These are phyloP conservation scores for Drosophila paracracens DNA, from an alignment of 2,888 invertebrate genomes.

Conservation along the genomic window DNA sequence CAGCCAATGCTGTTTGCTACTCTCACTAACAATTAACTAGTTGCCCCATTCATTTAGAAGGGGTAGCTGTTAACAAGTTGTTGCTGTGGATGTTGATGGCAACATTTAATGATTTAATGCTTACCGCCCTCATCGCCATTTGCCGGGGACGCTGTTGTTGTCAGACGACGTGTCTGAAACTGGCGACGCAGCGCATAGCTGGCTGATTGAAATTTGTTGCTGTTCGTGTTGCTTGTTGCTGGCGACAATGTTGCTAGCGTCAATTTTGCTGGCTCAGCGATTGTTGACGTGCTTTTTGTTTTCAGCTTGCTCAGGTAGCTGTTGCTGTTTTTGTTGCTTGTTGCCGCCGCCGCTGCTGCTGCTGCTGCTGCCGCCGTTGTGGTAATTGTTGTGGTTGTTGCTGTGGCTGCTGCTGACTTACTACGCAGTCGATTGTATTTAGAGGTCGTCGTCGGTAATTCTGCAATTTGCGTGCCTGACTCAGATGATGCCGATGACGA, in stretches of 20 bases:
- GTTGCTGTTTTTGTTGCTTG: conserved; percentile 35
- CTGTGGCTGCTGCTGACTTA: conserved; percentile 47
- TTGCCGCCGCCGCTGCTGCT: conserved; percentile 24
- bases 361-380: conserved; percentile 34
- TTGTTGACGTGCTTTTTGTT: conserved; percentile 47
- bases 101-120: conserved; percentile 27
- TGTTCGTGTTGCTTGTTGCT: conserved; percentile 53
- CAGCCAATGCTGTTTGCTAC: background rate
- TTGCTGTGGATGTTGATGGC: conserved; percentile 4
- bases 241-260: conserved; percentile 41
- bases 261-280: conserved; percentile 34
- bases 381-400: conserved; percentile 48
- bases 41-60: background rate
- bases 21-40: background rate
- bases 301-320: conserved; percentile 58
- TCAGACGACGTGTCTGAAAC: conserved; percentile 78
- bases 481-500: conserved; percentile 42
- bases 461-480: conserved; percentile 59
- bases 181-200: conserved; percentile 74
- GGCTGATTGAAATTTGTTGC: conserved; percentile 63
- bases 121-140: conserved; percentile 74
- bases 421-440: conserved; percentile 74
- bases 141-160: conserved; percentile 65
- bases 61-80: background rate
- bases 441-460: conserved; percentile 66